phyloP scores from a whole-genome alignment of 2,113 vertebrate species.

The Microtus richardsoni region DNA sequence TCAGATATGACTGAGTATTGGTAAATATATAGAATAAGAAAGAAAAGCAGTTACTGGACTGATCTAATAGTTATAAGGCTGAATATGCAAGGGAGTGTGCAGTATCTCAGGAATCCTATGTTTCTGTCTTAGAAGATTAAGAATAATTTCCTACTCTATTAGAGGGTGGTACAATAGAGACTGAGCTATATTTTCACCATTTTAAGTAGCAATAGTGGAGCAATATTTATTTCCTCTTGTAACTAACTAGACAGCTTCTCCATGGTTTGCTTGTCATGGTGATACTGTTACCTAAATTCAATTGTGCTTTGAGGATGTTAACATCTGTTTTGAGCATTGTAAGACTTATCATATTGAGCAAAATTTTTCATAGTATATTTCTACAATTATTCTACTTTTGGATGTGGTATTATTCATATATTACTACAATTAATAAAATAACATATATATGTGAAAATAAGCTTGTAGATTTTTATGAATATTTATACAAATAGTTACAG shows the following conservation, averaged over 20 bases:
- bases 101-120: neutral
- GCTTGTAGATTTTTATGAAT: neutral
- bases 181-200: neutral
- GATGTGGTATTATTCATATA: neutral
- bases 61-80: constrained; percentile 16
- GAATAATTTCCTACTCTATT: neutral
- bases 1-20: neutral
- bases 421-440: neutral
- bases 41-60: neutral
- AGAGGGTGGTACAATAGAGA: neutral
- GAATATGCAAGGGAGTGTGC: neutral
- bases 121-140: neutral
- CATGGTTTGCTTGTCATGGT: neutral
- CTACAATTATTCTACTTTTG: neutral
- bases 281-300: neutral
- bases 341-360: neutral
- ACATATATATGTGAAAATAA: no score
- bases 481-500: neutral
- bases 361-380: neutral
- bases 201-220: neutral
- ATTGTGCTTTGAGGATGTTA: neutral
- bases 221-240: neutral
- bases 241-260: neutral
- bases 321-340: neutral
- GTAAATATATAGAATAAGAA: neutral